Evolutionary conservation across 1,140 invertebrate species (phyloP).

Genomic region (Lepidotrigona ventralis): DNA sequence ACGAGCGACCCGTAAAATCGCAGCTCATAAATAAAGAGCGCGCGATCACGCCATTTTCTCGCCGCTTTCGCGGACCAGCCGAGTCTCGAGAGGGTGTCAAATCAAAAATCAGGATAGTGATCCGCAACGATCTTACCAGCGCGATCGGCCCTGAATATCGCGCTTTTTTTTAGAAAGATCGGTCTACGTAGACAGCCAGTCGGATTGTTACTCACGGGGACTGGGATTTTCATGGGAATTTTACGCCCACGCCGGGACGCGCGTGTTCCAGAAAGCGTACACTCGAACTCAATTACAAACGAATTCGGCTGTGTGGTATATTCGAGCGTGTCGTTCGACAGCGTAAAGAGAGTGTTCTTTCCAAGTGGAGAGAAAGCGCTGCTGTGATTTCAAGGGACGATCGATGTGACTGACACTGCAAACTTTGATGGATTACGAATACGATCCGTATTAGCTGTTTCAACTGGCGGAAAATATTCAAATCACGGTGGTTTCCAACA

Average conservation of each 20-base stretch:
- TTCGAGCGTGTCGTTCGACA: not conserved
- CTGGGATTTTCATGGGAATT: conserved; percentile 24
- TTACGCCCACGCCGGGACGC: not conserved
- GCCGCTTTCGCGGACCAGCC: no score
- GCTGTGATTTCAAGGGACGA: not conserved
- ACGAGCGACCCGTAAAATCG: conserved; percentile 38
- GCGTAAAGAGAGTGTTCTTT: not conserved
- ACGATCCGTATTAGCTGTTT: not conserved
- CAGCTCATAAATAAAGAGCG: conserved; percentile 42
- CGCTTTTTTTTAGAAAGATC: conserved; percentile 17
- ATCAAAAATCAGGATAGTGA: conserved; percentile 47
- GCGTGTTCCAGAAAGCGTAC: not conserved
- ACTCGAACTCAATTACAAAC: not conserved
- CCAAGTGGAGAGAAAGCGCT: not conserved
- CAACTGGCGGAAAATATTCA: not conserved
- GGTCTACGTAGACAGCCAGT: conserved; percentile 22
- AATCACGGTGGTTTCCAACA: no score
- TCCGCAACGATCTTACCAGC: conserved; percentile 27
- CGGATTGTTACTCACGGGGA: conserved; percentile 28
- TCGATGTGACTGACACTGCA: not conserved
- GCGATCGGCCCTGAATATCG: conserved; percentile 11
- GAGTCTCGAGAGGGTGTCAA: conserved; percentile 24
- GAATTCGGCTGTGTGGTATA: not conserved
- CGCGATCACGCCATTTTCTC: not conserved
- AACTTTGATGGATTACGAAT: not conserved